phyloP scores from a whole-genome alignment of 1,140 invertebrate genomes.

The Bilobella aurantiaca region DNA sequence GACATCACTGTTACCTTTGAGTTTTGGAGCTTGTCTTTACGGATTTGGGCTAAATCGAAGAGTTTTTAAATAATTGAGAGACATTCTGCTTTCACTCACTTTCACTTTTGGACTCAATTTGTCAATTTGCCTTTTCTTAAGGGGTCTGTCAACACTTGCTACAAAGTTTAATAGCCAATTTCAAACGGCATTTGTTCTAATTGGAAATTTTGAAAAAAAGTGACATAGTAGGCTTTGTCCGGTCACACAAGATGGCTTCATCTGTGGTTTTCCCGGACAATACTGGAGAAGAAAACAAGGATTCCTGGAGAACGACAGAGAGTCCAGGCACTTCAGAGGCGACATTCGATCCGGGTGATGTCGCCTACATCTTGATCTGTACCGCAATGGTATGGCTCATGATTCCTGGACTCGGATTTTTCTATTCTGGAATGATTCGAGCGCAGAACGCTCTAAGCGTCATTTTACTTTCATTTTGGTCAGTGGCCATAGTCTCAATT shows the following conservation, averaged over 20 bases:
- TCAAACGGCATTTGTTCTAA: background rate
- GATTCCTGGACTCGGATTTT: background rate
- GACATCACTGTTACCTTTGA: too few relatives aligned
- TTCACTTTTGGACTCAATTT: too few relatives aligned
- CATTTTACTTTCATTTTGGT: slow-evolving; percentile 22
- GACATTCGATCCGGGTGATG: slow-evolving; percentile 16
- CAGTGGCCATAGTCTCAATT: slow-evolving; percentile 20
- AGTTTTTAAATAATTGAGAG: too few relatives aligned
- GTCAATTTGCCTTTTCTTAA: background rate
- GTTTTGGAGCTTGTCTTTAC: too few relatives aligned
- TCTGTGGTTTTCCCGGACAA: too few relatives aligned
- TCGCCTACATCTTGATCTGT: slow-evolving; percentile 9
- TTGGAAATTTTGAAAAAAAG: background rate
- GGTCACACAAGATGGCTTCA: too few relatives aligned
- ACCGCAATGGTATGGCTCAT: slow-evolving; percentile 25
- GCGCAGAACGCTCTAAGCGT: slow-evolving; percentile 18
- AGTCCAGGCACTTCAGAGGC: background rate
- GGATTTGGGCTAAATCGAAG: too few relatives aligned
- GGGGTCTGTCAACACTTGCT: background rate
- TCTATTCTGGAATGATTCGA: slow-evolving; percentile 17
- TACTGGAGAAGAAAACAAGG: too few relatives aligned
- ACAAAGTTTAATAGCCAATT: too few relatives aligned
- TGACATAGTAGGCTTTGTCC: too few relatives aligned
- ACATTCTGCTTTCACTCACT: background rate
- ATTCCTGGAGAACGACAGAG: too few relatives aligned